phyloP scores from a whole-genome alignment of 1,140 invertebrate genomes.

The Drosophila micromelanica region DNA sequence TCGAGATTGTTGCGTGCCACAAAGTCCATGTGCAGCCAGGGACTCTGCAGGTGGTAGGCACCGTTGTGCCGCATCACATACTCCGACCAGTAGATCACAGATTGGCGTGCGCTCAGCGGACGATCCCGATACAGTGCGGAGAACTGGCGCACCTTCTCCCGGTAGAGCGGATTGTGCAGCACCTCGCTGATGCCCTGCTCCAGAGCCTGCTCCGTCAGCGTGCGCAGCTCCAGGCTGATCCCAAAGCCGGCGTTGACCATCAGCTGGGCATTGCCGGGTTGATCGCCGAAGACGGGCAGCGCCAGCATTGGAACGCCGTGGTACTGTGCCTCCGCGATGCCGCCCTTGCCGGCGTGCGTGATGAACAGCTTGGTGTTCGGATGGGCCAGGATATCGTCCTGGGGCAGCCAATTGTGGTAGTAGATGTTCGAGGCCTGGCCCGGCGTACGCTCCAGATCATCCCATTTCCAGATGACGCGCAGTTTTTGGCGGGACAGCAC shows the following conservation, averaged over 20 bases:
- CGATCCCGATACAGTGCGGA: conserved; percentile 72
- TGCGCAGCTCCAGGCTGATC: conserved; percentile 57
- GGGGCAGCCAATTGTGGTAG: conserved; percentile 86
- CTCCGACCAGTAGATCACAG: conserved; percentile 84
- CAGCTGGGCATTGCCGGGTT: conserved; percentile 38
- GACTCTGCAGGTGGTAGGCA: conserved; percentile 80
- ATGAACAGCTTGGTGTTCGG: conserved; percentile 85
- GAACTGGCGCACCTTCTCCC: conserved; percentile 35
- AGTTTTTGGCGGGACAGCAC: conserved; percentile 84
- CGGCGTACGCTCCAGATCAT: conserved; percentile 57
- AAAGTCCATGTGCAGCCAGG: conserved; percentile 59
- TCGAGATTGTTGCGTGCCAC: conserved; percentile 70
- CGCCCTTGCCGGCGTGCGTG: conserved; percentile 85
- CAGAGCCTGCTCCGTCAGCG: conserved; percentile 21
- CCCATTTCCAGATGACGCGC: conserved; percentile 85
- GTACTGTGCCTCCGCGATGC: conserved; percentile 85
- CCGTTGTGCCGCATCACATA: conserved; percentile 85
- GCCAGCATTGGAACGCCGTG: conserved; percentile 85
- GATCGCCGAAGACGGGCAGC: conserved; percentile 83
- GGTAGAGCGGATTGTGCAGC: conserved; percentile 49
- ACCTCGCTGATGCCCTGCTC: conserved; percentile 41
- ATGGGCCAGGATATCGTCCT: conserved; percentile 85
- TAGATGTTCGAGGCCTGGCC: conserved; percentile 86
- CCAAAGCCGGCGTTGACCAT: conserved; percentile 38
- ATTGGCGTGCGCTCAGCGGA: conserved; percentile 79